Base-by-base conservation (phyloP, 2,888 invertebrate genomes). In the Pristionchus japonicus region DNA sequence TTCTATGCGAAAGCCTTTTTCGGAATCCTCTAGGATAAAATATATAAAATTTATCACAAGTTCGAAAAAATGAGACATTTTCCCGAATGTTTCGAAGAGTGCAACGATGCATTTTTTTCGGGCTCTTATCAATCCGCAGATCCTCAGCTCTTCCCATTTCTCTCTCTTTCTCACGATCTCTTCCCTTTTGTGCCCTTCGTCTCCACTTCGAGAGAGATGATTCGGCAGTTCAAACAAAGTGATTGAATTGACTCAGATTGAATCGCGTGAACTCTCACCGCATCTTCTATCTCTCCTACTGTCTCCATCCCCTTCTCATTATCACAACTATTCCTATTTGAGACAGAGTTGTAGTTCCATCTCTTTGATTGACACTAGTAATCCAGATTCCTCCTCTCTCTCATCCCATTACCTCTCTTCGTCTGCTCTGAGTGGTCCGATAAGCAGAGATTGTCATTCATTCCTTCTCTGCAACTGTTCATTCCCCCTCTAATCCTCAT, bases 161-260 rank as follows among this genome's bases (percentile, higher is more conserved):
- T 43, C 43, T n/a, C 31, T 31, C 34, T 47, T 40, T 77, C 77
- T 47, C 77, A n/a, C 77, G 13, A 17, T 47, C 77, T 77, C 43
- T 27, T 47, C 43, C 43, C 77, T 77, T 34, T 74, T 74, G 70
- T 74, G 70, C 70, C 40, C 40, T 15, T 40, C 23, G 23, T 9
- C 40, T 43, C 43, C 77, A 34, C 70, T 70, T 70, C 70, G 27
- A 43, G 43, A 40, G 77, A 17, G 57, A 17, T 77, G 77, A 77
- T 34, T 77, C 77, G 27, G 15, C 77, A 77, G 43, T 43, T 77
- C 77, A 77, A 77, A 77, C 27, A 77, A 47, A 43, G n/a, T 77
- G 77, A 77, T 77, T 27, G 15, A 77, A 27, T 77, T 77, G 77
- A 77, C 43, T 40, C 77, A 77, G 27, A 77, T 77, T 47, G 67